Conservation (phyloP, 2,888 invertebrate species). For the Andrena fulva region DNA sequence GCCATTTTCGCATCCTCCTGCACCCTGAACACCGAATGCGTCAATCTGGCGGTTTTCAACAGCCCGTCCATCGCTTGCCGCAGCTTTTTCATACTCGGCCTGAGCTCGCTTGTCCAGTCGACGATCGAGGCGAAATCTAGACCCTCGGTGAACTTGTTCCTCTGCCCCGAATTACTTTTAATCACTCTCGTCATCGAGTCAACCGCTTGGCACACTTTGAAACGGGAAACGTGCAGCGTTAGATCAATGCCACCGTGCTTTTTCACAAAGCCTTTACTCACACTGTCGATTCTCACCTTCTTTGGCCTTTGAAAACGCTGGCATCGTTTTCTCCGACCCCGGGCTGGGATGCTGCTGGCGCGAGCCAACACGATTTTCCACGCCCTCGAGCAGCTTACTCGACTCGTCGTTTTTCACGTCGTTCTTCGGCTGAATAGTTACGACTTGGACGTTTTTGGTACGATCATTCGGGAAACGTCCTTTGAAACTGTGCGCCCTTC, state of each 20-base stretch:
- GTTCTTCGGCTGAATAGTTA: slow-evolving; percentile 82
- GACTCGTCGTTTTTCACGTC: slow-evolving; percentile 79
- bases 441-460: slow-evolving; percentile 71
- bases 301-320: slow-evolving; percentile 81
- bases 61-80: slow-evolving; percentile 93
- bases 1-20: slow-evolving; percentile 92
- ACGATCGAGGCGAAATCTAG: slow-evolving; percentile 89
- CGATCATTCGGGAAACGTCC: slow-evolving; percentile 70
- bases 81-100: slow-evolving; percentile 92
- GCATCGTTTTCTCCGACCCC: slow-evolving; percentile 74
- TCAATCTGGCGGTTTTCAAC: slow-evolving; percentile 90
- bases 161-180: slow-evolving; percentile 85
- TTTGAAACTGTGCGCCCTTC: slow-evolving; percentile 77
- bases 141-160: slow-evolving; percentile 90
- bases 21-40: slow-evolving; percentile 93
- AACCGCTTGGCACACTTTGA: slow-evolving; percentile 85
- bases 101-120: slow-evolving; percentile 91
- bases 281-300: slow-evolving; percentile 75
- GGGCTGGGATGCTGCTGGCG: slow-evolving; percentile 66
- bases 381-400: slow-evolving; percentile 75
- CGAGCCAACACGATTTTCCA: slow-evolving; percentile 66
- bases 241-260: neutral
- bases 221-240: neutral
- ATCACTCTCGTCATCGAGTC: slow-evolving; percentile 86
- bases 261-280: neutral